Evolutionary conservation across 2,113 vertebrate genomes (phyloP).

Genomic region (Syngnathus scovelli): DNA sequence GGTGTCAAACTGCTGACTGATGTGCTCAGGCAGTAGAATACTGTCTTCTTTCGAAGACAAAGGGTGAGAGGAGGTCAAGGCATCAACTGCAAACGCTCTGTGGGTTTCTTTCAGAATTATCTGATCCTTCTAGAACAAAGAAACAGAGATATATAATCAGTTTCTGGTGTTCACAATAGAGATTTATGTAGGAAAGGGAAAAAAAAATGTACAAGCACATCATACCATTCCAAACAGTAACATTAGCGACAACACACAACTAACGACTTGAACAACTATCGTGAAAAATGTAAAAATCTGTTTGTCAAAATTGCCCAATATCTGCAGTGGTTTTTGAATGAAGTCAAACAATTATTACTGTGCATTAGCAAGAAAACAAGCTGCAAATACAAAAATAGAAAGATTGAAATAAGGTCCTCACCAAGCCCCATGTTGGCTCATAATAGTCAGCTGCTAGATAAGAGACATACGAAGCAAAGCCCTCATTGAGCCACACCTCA

Average conservation of each 20-base stretch:
- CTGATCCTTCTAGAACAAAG: conserved; percentile 78
- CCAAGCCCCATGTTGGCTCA: conserved; percentile 75
- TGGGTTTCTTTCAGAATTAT: conserved; percentile 78
- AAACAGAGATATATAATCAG: neutral
- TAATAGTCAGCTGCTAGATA: conserved; percentile 78
- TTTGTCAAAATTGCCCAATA: no score
- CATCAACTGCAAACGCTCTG: conserved; percentile 77
- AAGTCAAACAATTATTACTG: no score
- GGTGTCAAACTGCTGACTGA: conserved; percentile 82
- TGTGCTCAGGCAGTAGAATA: conserved; percentile 78
- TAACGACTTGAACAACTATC: neutral
- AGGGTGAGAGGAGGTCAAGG: conserved; percentile 82
- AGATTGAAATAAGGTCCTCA: conserved; percentile 39
- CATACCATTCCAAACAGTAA: neutral
- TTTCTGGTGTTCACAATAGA: neutral
- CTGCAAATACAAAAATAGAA: neutral
- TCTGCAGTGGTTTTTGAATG: no score
- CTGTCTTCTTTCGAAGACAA: conserved; percentile 73
- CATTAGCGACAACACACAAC: neutral
- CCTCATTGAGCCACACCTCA: conserved; percentile 79
- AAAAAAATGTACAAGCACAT: neutral
- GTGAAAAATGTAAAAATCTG: neutral
- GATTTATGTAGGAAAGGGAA: neutral
- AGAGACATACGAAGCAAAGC: conserved; percentile 73
- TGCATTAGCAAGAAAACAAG: neutral